A percentile compares a stretch with the other conserved stretches of the same genome.
These are phyloP conservation scores for Pipra filicauda DNA, from an alignment of 2,113 vertebrate species.

Conservation along the genomic window DNA sequence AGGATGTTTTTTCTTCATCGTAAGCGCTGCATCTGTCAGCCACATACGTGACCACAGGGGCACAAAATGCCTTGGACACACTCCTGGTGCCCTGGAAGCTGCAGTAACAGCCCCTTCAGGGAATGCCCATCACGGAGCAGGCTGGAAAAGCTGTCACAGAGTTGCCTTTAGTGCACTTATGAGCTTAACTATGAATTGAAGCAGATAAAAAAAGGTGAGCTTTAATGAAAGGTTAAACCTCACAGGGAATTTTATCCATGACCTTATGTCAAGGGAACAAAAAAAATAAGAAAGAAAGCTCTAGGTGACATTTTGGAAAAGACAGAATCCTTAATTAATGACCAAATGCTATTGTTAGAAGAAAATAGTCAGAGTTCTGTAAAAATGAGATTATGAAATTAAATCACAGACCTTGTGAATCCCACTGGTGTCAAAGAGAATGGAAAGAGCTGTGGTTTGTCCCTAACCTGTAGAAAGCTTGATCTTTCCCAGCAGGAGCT, in stretches of 20 bases:
- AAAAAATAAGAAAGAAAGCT: neutral
- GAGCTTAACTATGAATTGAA: neutral
- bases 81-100: neutral
- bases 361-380: neutral
- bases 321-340: neutral
- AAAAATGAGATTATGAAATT: neutral
- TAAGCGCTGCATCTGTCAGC: fast-evolving
- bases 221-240: neutral
- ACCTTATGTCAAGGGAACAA: neutral
- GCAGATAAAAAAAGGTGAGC: neutral
- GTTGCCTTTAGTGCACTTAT: neutral
- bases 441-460: neutral
- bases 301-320: neutral
- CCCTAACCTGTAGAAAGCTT: neutral
- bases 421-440: neutral
- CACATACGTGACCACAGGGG: fast-evolving
- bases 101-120: neutral
- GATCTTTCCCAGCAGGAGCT: neutral
- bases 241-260: neutral
- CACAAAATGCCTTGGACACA: neutral
- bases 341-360: neutral
- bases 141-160: neutral
- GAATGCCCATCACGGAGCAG: neutral
- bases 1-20: neutral
- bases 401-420: neutral